Conservation (phyloP, 1,140 invertebrate species). For the Drosophila navojoa region DNA sequence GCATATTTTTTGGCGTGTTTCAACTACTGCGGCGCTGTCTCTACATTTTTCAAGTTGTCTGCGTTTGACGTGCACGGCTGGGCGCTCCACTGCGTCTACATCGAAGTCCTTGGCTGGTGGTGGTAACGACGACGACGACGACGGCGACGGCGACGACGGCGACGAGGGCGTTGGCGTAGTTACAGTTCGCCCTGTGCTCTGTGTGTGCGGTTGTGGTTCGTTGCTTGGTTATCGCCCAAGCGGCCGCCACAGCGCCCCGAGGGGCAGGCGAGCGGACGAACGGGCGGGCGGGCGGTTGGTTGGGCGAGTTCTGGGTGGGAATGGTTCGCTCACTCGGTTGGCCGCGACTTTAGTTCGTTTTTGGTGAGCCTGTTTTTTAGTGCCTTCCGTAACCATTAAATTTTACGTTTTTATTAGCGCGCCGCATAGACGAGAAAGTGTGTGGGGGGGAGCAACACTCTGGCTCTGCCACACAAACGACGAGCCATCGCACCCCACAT, state of each 20-base stretch:
- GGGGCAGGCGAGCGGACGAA: background rate
- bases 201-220: slow-evolving; percentile 75
- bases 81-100: slow-evolving; percentile 71
- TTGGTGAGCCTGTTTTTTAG: slow-evolving; percentile 81
- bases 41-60: slow-evolving; percentile 82
- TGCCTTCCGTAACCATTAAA: slow-evolving; percentile 82
- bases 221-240: slow-evolving; percentile 76
- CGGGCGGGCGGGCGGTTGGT: background rate
- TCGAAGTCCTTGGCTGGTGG: slow-evolving; percentile 20
- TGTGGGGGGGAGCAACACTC: background rate
- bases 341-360: slow-evolving; percentile 60
- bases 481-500: background rate
- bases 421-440: slow-evolving; percentile 40
- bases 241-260: slow-evolving; percentile 19
- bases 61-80: slow-evolving; percentile 80
- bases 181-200: slow-evolving; percentile 54
- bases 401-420: slow-evolving; percentile 83
- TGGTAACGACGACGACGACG: slow-evolving; percentile 17
- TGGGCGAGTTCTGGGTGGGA: slow-evolving; percentile 2
- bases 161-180: slow-evolving; percentile 70
- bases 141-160: slow-evolving; percentile 22
- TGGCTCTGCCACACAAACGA: slow-evolving; percentile 6
- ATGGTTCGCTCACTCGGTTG: background rate
- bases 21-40: slow-evolving; percentile 80
- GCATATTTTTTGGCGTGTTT: slow-evolving; percentile 83